Percentiles rank a stretch among this genome's conserved stretches.
phyloP scores from a whole-genome alignment of 2,888 invertebrate genomes.

The Shargacucullia verbasci region DNA sequence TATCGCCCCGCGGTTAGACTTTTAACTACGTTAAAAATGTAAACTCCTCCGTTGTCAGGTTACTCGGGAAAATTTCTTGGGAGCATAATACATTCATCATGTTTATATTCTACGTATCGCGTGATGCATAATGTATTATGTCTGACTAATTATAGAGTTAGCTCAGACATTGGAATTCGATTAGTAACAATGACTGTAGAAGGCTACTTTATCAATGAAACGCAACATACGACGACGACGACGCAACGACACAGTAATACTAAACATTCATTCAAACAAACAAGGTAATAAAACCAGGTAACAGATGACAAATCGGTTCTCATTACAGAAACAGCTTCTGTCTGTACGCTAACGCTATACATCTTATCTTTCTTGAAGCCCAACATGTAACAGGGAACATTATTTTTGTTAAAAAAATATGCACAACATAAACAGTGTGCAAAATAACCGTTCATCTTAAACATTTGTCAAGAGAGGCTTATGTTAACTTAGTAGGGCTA shows the following conservation, averaged over 20 bases:
- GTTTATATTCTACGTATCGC: constrained; percentile 3
- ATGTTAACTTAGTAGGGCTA: constrained; percentile 83
- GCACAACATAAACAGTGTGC: constrained; percentile 80
- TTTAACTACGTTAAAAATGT: constrained; percentile 57
- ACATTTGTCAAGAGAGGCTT: constrained; percentile 87
- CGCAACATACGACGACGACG: not conserved
- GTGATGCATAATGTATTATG: not conserved
- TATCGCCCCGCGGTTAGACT: constrained; percentile 52
- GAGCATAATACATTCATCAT: not conserved
- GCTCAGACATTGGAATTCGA: constrained; percentile 5
- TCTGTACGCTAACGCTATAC: constrained; percentile 61
- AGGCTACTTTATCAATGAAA: constrained; percentile 32
- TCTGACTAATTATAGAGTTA: not conserved
- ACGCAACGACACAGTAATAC: constrained; percentile 8
- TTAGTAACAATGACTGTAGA: constrained; percentile 15
- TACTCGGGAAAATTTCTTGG: constrained; percentile 3
- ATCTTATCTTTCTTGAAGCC: constrained; percentile 70
- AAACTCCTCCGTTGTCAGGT: constrained; percentile 16
- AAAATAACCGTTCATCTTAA: constrained; percentile 87
- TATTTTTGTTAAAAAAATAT: constrained; percentile 73
- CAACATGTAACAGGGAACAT: constrained; percentile 66
- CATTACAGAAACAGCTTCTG: constrained; percentile 64
- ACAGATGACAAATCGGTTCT: constrained; percentile 64
- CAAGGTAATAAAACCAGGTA: constrained; percentile 56
- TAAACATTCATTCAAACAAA: constrained; percentile 39